A percentile compares a stretch with the other conserved stretches of the same genome.
phyloP scores from a whole-genome alignment of 2,888 invertebrate genomes.

The Lycia hirtaria region DNA sequence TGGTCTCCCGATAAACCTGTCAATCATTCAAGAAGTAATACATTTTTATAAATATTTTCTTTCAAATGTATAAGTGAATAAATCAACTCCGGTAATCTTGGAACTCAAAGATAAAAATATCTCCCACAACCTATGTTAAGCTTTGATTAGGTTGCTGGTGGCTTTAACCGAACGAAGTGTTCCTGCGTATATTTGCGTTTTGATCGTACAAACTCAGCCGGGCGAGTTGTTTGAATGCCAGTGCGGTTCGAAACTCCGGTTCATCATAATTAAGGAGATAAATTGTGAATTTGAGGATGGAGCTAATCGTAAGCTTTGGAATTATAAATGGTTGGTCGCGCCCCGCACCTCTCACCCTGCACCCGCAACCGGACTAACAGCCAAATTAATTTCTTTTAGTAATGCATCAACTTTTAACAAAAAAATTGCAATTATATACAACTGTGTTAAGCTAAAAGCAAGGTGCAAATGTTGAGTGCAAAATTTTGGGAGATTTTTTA shows the following conservation, averaged over 20 bases:
- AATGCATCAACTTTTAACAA: background rate
- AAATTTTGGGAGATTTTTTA: no score
- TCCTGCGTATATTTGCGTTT: background rate
- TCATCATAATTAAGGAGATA: slow-evolving; percentile 14
- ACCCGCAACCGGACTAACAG: background rate
- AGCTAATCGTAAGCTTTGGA: background rate
- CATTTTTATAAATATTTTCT: no score
- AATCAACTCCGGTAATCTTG: no score
- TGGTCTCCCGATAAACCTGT: no score
- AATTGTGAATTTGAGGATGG: background rate
- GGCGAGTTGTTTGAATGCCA: background rate
- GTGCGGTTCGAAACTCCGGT: background rate
- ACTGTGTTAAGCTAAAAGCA: no score
- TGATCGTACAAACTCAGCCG: background rate
- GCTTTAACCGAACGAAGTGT: background rate
- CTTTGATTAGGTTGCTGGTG: background rate
- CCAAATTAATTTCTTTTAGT: background rate
- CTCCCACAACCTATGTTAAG: background rate
- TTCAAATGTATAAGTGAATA: no score
- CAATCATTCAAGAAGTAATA: no score
- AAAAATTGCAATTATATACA: no score
- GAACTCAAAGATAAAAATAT: no score
- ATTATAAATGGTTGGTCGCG: background rate
- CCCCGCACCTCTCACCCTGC: no score
- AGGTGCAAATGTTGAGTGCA: no score